These are phyloP conservation scores for Nomada flava DNA, from an alignment of 2,888 invertebrate genomes.

Conservation along the genomic window DNA sequence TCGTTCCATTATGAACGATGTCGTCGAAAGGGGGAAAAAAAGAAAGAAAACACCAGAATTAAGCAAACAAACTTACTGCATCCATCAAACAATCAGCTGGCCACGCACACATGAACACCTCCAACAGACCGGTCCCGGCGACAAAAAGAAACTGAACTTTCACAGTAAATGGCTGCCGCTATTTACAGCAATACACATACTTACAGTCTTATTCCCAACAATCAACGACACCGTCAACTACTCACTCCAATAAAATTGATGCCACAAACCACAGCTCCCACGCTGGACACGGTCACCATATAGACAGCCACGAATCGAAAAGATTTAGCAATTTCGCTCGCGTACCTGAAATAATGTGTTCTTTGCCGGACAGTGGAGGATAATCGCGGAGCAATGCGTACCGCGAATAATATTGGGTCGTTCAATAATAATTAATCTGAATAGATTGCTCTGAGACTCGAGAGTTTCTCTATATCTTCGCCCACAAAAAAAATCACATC, in stretches of 20 bases:
- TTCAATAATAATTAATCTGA: too few species aligned
- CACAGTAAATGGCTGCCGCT: conserved; percentile 63
- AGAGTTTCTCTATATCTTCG: too few species aligned
- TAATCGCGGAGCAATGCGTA: too few species aligned
- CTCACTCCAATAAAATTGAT: conserved; percentile 52
- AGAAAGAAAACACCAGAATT: too few species aligned
- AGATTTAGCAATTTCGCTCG: conserved; percentile 19
- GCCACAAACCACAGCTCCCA: conserved; percentile 25
- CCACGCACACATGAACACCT: conserved; percentile 72
- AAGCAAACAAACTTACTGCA: conserved; percentile 45
- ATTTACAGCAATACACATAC: too few species aligned
- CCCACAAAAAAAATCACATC: too few species aligned
- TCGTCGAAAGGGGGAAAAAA: too few species aligned
- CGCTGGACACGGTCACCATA: conserved; percentile 17
- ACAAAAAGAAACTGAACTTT: conserved; percentile 67
- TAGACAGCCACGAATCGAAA: conserved; percentile 24
- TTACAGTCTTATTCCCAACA: too few species aligned
- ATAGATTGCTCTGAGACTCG: too few species aligned
- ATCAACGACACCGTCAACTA: too few species aligned
- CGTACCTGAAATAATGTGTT: conserved; percentile 28
- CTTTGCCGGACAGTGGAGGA: too few species aligned
- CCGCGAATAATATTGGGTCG: too few species aligned
- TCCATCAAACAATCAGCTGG: conserved; percentile 73
- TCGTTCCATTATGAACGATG: not conserved
- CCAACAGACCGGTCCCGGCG: conserved; percentile 58